Percentiles rank a stretch among this genome's conserved stretches.
Conservation (phyloP, 2,797 vertebrate species). For the Microchirus variegatus region DNA sequence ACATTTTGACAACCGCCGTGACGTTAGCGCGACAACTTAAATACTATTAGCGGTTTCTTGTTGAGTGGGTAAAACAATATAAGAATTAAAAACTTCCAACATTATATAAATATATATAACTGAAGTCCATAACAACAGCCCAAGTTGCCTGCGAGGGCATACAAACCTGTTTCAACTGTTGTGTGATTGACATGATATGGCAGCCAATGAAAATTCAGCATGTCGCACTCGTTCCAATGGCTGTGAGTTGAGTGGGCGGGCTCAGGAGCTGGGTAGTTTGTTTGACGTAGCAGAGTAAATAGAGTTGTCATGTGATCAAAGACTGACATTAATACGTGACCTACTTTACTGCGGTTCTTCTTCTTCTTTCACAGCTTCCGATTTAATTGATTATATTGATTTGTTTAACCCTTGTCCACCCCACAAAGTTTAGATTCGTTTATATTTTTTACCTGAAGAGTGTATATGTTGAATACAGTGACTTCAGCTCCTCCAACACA, state of each 20-base stretch:
- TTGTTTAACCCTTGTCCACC: too few species aligned
- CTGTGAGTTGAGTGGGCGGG: constrained; percentile 39
- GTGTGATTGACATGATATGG: constrained; percentile 15
- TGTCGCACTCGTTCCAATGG: constrained; percentile 31
- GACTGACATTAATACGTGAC: background rate
- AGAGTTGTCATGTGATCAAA: constrained; percentile 68
- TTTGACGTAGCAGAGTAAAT: constrained; percentile 63
- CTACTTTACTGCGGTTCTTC: constrained; percentile 7
- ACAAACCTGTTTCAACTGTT: constrained; percentile 43
- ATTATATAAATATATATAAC: constrained; percentile 62
- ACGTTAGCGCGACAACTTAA: background rate
- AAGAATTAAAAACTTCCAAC: constrained; percentile 52
- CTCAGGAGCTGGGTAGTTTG: background rate
- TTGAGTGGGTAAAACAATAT: background rate
- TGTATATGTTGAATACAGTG: too few species aligned
- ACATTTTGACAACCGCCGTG: background rate
- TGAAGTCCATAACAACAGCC: constrained; percentile 62
- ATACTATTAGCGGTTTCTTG: background rate
- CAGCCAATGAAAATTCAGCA: constrained; percentile 38
- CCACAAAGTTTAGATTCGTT: too few species aligned
- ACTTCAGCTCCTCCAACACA: too few species aligned
- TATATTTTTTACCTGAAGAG: too few species aligned
- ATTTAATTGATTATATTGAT: too few species aligned
- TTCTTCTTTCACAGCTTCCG: background rate
- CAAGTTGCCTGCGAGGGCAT: constrained; percentile 8